Evolutionary conservation across 1,140 invertebrate genomes (phyloP), one percentile per base, ranked within the genome.

Genomic region (Trissolcus basalis): DNA sequence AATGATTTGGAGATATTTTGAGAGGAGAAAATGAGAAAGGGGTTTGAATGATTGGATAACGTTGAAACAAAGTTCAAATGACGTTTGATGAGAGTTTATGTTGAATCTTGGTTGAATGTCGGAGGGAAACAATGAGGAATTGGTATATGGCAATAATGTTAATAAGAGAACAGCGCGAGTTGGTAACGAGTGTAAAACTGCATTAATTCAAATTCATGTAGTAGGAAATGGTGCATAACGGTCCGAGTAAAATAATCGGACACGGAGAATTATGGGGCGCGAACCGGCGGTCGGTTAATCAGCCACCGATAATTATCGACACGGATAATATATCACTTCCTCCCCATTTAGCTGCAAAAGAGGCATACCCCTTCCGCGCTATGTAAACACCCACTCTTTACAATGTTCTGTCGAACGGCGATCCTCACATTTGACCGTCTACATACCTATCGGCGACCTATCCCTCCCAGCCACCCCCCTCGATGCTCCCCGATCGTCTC

Each of bases 261-360:
- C 82, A 80, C 81, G 80, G 82, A 87, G 86, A 89, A 83, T 89
- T 88, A 89, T 89, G 87, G 87, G 82, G 86, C 86, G 87, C 86
- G 86, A 89, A 88, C 83, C 86, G 80, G 83, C 83, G 82, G 82
- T 85, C 86, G 86, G 87, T 88, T 89, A 88, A 89, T 88, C 87
- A 88, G 87, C 86, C 87, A 85, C 85, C 86, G 86, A 88, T 89
- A 89, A 89, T 89, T 89, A 88, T 88, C 87, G 86, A 87, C 85
- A 85, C 82, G 83, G 83, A 81, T 83, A 85, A 84, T 88, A 87
- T 85, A 87, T 88, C 87, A 87, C 83, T 81, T 79, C 82, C 80
- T 80, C 80, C 81, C 80, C 80, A 60, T 58, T 65, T 74, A 63
- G 71, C 50, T 63, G 53, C 60, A 56, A 63, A 78, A 72, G 69